These are phyloP conservation scores for Erpornis zantholeuca DNA, from an alignment of 2,113 vertebrate species.

Conservation along the genomic window DNA sequence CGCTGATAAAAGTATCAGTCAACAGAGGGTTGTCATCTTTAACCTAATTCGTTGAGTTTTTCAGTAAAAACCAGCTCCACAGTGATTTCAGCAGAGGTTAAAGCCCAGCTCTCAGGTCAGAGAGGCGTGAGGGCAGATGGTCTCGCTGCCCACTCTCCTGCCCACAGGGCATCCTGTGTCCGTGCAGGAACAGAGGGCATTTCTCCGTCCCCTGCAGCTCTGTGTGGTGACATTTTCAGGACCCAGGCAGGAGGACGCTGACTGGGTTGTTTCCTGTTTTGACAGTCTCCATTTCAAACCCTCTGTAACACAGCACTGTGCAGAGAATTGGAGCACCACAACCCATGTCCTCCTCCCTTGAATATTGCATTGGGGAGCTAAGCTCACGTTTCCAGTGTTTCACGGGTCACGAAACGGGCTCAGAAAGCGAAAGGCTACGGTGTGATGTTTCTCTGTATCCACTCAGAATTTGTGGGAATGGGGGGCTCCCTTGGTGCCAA, in stretches of 20 bases:
- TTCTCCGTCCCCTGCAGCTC: neutral
- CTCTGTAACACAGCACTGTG: neutral
- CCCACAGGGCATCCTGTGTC: neutral
- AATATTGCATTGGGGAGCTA: neutral
- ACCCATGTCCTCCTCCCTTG: neutral
- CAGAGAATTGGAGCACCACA: neutral
- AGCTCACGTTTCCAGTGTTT: neutral
- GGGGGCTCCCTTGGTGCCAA: neutral
- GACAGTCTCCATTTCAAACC: neutral
- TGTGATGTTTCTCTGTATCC: neutral
- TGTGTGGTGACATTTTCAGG: neutral
- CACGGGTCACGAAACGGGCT: neutral
- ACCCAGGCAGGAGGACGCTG: neutral
- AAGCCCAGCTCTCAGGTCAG: neutral
- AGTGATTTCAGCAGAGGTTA: neutral
- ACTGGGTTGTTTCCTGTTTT: conserved; percentile 26
- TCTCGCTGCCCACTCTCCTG: neutral
- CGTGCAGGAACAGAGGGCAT: neutral
- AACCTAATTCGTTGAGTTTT: neutral
- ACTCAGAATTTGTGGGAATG: neutral
- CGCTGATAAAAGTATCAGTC: neutral
- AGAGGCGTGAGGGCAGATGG: neutral
- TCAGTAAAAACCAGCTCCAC: neutral
- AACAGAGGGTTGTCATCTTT: neutral
- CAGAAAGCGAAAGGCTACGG: neutral